Percentiles rank a stretch among this genome's conserved stretches.
These are phyloP conservation scores for Procapra przewalskii DNA, from an alignment of 2,113 vertebrate species.

Conservation along the genomic window DNA sequence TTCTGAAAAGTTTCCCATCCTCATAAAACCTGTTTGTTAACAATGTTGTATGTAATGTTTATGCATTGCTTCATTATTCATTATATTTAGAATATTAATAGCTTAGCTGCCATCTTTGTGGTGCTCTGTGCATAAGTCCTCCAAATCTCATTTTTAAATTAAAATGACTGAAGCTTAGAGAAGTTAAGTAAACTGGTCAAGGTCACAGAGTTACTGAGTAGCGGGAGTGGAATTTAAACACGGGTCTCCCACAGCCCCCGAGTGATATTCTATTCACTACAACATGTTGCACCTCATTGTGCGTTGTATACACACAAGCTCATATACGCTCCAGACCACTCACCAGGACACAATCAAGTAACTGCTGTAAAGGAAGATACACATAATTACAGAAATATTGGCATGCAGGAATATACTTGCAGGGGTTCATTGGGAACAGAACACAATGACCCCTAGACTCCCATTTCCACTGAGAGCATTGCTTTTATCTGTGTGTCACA, in stretches of 20 bases:
- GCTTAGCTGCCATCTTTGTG: background rate
- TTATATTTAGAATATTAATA: background rate
- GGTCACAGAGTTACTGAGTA: background rate
- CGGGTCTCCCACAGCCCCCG: background rate
- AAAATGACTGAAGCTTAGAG: background rate
- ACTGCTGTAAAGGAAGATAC: background rate
- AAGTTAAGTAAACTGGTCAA: background rate
- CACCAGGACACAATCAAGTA: background rate
- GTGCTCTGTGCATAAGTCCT: background rate
- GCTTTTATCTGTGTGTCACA: background rate
- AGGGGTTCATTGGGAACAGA: background rate
- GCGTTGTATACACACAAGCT: background rate
- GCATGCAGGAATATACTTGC: background rate
- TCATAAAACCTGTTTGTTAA: background rate
- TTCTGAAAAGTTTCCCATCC: background rate
- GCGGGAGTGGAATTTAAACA: background rate
- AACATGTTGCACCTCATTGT: background rate
- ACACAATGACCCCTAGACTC: background rate
- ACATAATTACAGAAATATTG: background rate
- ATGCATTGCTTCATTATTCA: background rate
- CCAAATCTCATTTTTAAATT: background rate
- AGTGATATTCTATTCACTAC: background rate
- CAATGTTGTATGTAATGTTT: background rate
- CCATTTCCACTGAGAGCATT: background rate
- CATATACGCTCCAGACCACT: background rate